Base-by-base conservation (phyloP, 2,797 vertebrate species). In the Allobates femoralis region DNA sequence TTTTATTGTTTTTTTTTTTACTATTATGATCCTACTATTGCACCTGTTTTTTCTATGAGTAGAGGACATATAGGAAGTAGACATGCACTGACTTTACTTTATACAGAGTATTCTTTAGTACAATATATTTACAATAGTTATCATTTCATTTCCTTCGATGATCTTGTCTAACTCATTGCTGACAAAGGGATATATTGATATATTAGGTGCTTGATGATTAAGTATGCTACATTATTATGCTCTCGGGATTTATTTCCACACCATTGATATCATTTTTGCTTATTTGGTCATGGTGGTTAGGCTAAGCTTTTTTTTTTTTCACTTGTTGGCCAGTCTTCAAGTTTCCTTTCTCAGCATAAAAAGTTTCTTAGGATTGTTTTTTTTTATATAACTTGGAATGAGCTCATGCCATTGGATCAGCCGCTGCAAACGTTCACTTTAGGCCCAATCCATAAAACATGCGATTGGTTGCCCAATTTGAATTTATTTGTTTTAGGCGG, bases 341-440 rank as follows among this genome's bases (percentile, higher is more conserved):
- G 95, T 96, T 96, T 96, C 94, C 94, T 94, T 95, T 95, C 94
- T 92, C 89, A 92, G 90, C 90, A 94, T 92, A 80, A 73, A 94
- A 88, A 91, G 89, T 86, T 90, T 88, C 90, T 91, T 51, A 85
- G 90, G 87, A 90, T 89, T 67, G 90, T 81, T 86, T 74, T 62
- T 37, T 83, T 90, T 91, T 91, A 85, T 86, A 76, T 88, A 91
- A 84, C 90, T 91, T 91, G 88, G 89, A 92, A 90, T 89, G 87
- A 87, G 71, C 89, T 92, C 86, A 88, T 89, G 79, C 79, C 51
- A 76, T 81, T 93, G 90, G 90, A 90, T 91, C 73, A 88, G 76
- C 80, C 84, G 88, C 30, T 69, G 19, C 71, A 90, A 90, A 89
- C 87, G 87, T 89, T 91, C 71, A 89, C 77, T 88, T 66, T 90